Percentiles rank a stretch among this genome's conserved stretches.
Conservation (phyloP, 2,888 invertebrate species). For the Cephus rjabovi region DNA sequence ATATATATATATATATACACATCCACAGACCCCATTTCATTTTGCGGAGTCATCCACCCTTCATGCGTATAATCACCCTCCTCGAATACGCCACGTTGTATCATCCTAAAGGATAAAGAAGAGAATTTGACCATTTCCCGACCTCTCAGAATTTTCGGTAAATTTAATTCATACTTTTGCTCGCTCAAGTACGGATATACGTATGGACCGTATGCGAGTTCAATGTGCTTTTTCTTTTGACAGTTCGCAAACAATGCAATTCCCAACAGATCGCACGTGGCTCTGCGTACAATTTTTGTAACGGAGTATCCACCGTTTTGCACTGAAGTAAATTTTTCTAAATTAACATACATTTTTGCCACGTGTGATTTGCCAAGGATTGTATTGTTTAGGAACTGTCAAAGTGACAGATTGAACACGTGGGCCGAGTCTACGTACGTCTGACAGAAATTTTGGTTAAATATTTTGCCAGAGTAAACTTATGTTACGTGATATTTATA, state of each 20-base stretch:
- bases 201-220: not conserved
- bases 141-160: not conserved
- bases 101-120: not conserved
- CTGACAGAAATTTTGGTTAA: not conserved
- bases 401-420: too few relatives aligned
- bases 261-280: too few relatives aligned
- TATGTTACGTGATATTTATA: not conserved
- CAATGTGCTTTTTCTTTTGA: too few relatives aligned
- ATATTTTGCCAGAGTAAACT: not conserved
- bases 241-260: too few relatives aligned
- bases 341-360: too few relatives aligned
- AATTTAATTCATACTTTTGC: not conserved
- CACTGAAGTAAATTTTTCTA: too few relatives aligned
- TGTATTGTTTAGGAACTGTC: too few relatives aligned
- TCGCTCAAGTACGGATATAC: not conserved
- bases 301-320: too few relatives aligned
- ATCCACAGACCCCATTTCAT: not conserved
- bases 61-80: not conserved
- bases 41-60: not conserved
- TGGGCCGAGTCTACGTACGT: too few relatives aligned
- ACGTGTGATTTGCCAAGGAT: too few relatives aligned
- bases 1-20: not conserved
- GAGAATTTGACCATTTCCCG: not conserved
- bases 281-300: too few relatives aligned
- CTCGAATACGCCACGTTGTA: not conserved